Evolutionary conservation across 1,140 invertebrate genomes (phyloP), one percentile per base, ranked within the genome.

Genomic region (Linepithema humile): DNA sequence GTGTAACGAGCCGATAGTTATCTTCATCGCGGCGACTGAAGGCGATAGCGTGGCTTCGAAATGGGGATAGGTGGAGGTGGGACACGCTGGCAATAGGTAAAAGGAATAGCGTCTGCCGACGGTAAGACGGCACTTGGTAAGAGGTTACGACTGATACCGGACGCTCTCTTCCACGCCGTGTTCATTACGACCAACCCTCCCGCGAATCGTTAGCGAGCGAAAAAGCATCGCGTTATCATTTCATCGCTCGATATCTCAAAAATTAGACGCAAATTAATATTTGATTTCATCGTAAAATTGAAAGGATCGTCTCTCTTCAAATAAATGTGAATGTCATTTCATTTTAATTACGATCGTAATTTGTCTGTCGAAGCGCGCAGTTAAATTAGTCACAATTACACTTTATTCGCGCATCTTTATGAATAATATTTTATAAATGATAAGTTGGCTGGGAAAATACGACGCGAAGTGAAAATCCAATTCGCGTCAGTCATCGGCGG

Each of bases 1-100:
- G 90, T 90, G 88, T 91, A 92, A 92, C 91, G 90, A 91, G 89
- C 85, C 87, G 89, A 93, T 92, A 85, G 88, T 89, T 92, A 93
- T 92, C 91, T 91, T 88, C 90, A 92, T 92, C 88, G 88, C 48
- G 17, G 38, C 45, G 70, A n/a, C 85, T 85, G 83, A 88, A 85
- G 85, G 77, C 77, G 83, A 88, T 88, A 88, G 87, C 83, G 86
- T 62, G 43, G 55, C 43, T 88, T 45, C 50, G 87, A 72, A n/a
- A 87, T 70, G 67, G 57, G 82, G 74, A 85, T 84, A 84, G 59
- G 73, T 72, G n/a, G n/a, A 43, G 55, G 57, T 55, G 62, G 85
- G 69, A 72, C 74, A 69, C n/a, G n/a, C 82, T 84, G 72, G 83
- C 26, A 29, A 86, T 80, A 69, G 64, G 48, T 78, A 69, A 45